These are phyloP conservation scores for Liopterus haemorrhoidalis DNA, from an alignment of 2,888 invertebrate genomes.

Conservation along the genomic window DNA sequence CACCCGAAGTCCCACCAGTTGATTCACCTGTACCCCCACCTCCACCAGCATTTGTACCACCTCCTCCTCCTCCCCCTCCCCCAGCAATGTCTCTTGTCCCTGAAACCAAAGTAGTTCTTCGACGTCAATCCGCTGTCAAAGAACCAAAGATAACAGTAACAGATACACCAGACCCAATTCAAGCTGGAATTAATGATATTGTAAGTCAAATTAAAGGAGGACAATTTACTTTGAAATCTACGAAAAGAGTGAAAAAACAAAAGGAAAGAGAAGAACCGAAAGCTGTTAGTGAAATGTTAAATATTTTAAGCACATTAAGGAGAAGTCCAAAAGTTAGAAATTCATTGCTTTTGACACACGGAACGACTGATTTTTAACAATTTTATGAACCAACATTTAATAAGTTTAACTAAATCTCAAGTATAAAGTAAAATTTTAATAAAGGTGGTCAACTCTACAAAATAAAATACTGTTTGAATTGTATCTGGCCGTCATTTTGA, in stretches of 20 bases:
- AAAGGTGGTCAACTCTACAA: no score
- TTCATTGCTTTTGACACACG: no score
- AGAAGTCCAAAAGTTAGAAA: slow-evolving; percentile 49
- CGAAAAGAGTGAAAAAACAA: slow-evolving; percentile 55
- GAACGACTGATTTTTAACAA: no score
- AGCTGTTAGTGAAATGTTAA: slow-evolving; percentile 62
- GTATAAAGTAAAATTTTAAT: no score
- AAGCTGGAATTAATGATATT: slow-evolving; percentile 66
- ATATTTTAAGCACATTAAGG: slow-evolving; percentile 58
- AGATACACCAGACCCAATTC: slow-evolving; percentile 12
- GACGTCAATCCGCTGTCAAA: no score
- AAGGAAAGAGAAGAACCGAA: slow-evolving; percentile 57
- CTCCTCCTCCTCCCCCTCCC: slow-evolving; percentile 37
- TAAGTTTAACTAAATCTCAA: no score
- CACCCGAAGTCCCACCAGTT: slow-evolving; percentile 48
- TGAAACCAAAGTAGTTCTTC: slow-evolving; percentile 40
- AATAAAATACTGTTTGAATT: no score
- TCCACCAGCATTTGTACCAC: slow-evolving; percentile 36
- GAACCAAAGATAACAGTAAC: slow-evolving; percentile 14
- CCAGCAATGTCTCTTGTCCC: slow-evolving; percentile 29
- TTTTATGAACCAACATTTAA: no score
- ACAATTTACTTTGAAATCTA: slow-evolving; percentile 62
- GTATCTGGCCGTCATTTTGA: no score
- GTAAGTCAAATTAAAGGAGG: slow-evolving; percentile 73
- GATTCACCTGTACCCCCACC: slow-evolving; percentile 43